phyloP scores from a whole-genome alignment of 2,797 vertebrate genomes.

The Xenentodon cancila region DNA sequence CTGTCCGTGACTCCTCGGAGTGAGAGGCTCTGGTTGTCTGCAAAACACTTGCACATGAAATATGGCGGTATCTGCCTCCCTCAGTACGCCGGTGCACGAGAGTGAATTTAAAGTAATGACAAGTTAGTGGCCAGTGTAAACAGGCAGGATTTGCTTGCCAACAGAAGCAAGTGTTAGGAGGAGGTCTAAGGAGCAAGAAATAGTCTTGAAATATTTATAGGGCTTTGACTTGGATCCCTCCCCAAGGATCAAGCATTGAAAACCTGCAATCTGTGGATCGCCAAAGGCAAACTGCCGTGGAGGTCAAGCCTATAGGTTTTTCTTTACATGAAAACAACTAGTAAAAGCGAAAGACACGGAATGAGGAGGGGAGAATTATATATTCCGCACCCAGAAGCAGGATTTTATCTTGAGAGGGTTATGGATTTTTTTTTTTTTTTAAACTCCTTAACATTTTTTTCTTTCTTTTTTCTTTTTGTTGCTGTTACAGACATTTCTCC shows the following conservation, averaged over 20 bases:
- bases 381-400: slow-evolving; percentile 78
- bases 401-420: slow-evolving; percentile 84
- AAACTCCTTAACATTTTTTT: slow-evolving; percentile 45
- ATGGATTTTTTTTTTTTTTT: slow-evolving; percentile 70
- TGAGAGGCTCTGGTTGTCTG: slow-evolving; percentile 53
- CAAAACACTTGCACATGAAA: slow-evolving; percentile 65
- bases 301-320: slow-evolving; percentile 88
- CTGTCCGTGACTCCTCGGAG: slow-evolving; percentile 49
- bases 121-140: slow-evolving; percentile 69
- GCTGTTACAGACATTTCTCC: slow-evolving; percentile 81
- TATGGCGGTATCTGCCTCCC: slow-evolving; percentile 51
- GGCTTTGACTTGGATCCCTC: slow-evolving; percentile 86
- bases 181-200: slow-evolving; percentile 75
- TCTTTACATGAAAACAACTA: slow-evolving; percentile 90
- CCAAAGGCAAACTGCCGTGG: slow-evolving; percentile 84
- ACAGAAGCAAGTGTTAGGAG: slow-evolving; percentile 64
- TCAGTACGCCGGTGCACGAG: slow-evolving; percentile 67
- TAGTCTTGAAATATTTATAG: slow-evolving; percentile 91
- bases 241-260: slow-evolving; percentile 82
- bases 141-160: slow-evolving; percentile 60
- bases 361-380: slow-evolving; percentile 66
- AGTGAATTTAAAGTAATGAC: slow-evolving; percentile 68
- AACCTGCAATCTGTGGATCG: slow-evolving; percentile 85
- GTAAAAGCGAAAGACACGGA: slow-evolving; percentile 80
- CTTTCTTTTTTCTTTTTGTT: slow-evolving; percentile 62